These are phyloP conservation scores for Mus caroli DNA, from an alignment of 2,797 vertebrate genomes.

Conservation along the genomic window DNA sequence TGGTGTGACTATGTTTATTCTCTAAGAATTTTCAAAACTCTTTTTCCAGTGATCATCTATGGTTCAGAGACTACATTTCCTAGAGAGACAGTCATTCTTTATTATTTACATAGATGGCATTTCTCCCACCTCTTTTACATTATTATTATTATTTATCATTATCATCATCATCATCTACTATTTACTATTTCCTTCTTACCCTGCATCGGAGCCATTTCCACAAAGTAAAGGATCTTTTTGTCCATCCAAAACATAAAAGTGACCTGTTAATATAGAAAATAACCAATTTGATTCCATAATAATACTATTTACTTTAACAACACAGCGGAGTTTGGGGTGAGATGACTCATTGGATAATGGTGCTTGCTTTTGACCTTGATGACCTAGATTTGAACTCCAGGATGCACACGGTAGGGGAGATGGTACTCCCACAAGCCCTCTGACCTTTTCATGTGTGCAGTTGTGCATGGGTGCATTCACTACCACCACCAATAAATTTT, in stretches of 20 bases:
- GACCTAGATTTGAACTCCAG: not conserved
- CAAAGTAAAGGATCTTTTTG: constrained; percentile 95
- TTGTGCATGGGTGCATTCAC: not conserved
- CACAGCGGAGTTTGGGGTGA: not conserved
- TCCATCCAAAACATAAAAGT: constrained; percentile 91
- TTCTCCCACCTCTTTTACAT: not conserved
- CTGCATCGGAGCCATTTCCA: constrained; percentile 93
- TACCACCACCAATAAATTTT: fast-evolving
- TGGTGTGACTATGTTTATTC: constrained; percentile 38
- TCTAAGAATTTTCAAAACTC: not conserved
- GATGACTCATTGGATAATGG: not conserved
- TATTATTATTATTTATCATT: not conserved
- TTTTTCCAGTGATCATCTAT: not conserved
- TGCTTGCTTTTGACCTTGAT: not conserved
- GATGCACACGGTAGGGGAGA: not conserved
- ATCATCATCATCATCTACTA: too few relatives aligned
- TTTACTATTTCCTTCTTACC: constrained; percentile 89
- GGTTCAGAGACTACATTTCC: constrained; percentile 6
- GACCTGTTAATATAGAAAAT: constrained; percentile 88
- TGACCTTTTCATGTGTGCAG: not conserved
- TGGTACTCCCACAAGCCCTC: not conserved
- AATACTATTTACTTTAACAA: not conserved
- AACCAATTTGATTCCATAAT: constrained; percentile 60
- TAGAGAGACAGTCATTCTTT: not conserved
- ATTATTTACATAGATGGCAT: not conserved